Conservation (phyloP, 2,113 vertebrate genomes). For the Pyxicephalus adspersus region DNA sequence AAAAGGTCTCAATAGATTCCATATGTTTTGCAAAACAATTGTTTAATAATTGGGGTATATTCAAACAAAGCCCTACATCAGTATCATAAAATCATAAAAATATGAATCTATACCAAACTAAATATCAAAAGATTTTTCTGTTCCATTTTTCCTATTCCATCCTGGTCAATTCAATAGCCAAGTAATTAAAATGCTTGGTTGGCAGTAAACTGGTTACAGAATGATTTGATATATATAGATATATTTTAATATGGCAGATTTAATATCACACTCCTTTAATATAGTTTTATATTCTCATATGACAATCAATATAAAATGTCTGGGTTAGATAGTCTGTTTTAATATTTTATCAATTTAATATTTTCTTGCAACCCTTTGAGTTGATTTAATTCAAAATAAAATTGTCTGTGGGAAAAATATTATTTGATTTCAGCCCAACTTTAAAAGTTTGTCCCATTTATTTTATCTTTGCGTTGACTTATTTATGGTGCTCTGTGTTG, state of each 20-base stretch:
- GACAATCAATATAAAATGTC: constrained; percentile 22
- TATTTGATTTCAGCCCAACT: background rate
- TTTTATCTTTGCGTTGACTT: constrained; percentile 7
- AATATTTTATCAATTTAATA: constrained; percentile 43
- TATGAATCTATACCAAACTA: no score
- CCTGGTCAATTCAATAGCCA: no score
- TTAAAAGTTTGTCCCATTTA: constrained; percentile 9
- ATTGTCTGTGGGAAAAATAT: constrained; percentile 18
- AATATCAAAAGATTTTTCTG: no score
- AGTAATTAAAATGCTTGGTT: no score
- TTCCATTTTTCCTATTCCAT: no score
- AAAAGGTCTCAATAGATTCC: no score
- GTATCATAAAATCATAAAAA: no score
- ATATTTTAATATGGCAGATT: constrained; percentile 1
- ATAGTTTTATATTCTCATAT: constrained; percentile 16
- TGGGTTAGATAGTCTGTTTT: constrained; percentile 19
- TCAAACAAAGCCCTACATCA: no score
- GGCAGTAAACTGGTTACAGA: background rate
- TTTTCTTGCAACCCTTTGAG: constrained; percentile 14
- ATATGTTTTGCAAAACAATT: no score
- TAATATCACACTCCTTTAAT: constrained; percentile 1
- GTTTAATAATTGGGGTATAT: no score
- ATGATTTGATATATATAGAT: background rate
- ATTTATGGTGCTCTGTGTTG: constrained; percentile 1
- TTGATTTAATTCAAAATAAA: constrained; percentile 32